Conservation (phyloP, 2,113 vertebrate genomes). For the Dipodomys merriami region DNA sequence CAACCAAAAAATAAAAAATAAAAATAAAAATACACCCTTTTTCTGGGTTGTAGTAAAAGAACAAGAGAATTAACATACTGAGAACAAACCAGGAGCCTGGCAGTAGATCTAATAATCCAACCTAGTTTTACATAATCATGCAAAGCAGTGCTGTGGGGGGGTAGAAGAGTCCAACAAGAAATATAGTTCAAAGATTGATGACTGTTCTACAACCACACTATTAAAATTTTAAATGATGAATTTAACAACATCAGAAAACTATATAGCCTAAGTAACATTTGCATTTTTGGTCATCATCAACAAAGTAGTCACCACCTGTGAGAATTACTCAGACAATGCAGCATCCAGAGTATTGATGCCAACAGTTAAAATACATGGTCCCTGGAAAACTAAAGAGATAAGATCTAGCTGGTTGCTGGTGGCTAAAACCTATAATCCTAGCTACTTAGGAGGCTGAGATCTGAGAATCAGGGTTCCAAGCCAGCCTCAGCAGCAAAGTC, state of each 20-base stretch:
- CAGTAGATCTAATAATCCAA: conserved; percentile 14
- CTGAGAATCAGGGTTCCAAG: no score
- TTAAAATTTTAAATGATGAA: neutral
- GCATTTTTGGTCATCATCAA: neutral
- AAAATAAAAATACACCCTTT: neutral
- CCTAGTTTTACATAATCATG: neutral
- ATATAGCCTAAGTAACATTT: neutral
- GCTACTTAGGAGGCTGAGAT: no score
- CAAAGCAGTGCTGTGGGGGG: neutral
- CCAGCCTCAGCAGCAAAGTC: no score
- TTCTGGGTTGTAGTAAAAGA: conserved; percentile 56
- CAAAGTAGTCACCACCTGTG: neutral
- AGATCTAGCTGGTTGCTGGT: neutral
- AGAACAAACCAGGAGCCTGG: neutral
- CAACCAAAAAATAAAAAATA: no score
- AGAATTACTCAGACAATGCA: neutral
- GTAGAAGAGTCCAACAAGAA: neutral
- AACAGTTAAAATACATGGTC: neutral
- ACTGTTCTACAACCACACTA: neutral
- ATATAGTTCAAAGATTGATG: neutral
- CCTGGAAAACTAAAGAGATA: neutral
- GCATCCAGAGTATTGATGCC: neutral
- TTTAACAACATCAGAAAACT: neutral
- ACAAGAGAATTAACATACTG: conserved; percentile 27
- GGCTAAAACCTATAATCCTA: no score